Percentiles rank a stretch among this genome's conserved stretches.
phyloP scores from a whole-genome alignment of 1,140 invertebrate species.

The Drosophila ficusphila region DNA sequence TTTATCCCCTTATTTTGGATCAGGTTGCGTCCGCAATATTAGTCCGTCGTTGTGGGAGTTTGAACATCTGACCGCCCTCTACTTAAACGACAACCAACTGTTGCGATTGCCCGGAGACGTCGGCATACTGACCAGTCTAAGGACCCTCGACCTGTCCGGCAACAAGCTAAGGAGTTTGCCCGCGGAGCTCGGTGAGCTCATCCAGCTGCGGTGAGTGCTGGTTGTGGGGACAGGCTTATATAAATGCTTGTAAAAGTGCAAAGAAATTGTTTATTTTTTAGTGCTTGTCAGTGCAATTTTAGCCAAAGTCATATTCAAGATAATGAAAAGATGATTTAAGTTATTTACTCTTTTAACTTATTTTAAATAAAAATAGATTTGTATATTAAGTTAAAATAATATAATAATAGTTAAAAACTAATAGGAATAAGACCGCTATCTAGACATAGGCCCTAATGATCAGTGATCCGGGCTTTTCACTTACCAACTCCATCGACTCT shows the following conservation, averaged over 20 bases:
- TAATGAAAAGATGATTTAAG: too few species aligned
- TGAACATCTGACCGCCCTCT: slow-evolving; percentile 95
- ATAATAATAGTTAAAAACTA: too few species aligned
- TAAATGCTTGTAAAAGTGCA: too few species aligned
- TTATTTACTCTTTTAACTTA: too few species aligned
- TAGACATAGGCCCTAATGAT: slow-evolving; percentile 2
- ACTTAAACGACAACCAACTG: slow-evolving; percentile 97
- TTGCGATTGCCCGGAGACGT: slow-evolving; percentile 95
- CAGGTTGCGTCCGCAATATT: slow-evolving; percentile 96
- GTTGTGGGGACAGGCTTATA: neutral
- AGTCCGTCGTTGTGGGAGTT: slow-evolving; percentile 96
- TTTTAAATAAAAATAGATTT: too few species aligned
- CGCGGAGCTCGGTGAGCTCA: slow-evolving; percentile 97
- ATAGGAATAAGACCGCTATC: neutral
- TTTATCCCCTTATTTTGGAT: slow-evolving; percentile 81
- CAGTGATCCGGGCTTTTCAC: neutral
- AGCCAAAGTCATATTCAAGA: too few species aligned
- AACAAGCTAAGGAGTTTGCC: slow-evolving; percentile 97
- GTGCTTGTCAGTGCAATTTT: too few species aligned
- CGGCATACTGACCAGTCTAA: slow-evolving; percentile 91
- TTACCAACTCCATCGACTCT: neutral
- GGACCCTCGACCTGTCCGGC: slow-evolving; percentile 95
- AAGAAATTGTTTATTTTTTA: too few species aligned
- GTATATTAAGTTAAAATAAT: too few species aligned
- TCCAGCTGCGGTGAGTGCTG: slow-evolving; percentile 90